Evolutionary conservation across 2,797 vertebrate genomes (phyloP).

Genomic region (Graptemys geographica): DNA sequence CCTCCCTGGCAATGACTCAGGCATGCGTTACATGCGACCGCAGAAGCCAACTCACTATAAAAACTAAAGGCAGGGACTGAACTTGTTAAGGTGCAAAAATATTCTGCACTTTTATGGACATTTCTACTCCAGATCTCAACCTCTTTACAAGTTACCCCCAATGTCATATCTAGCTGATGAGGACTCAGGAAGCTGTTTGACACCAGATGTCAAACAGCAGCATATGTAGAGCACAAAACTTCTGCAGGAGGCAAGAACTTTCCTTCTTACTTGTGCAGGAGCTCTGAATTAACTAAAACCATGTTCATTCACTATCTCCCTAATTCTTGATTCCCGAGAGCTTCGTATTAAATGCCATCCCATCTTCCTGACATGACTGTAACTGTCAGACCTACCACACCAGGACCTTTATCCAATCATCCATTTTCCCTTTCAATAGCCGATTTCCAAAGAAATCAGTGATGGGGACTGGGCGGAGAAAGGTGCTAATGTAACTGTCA

Average conservation of each 20-base stretch:
- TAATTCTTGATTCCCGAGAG: background rate
- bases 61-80: background rate
- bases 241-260: background rate
- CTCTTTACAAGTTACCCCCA: background rate
- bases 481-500: background rate
- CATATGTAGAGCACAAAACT: rapidly evolving
- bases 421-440: background rate
- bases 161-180: rapidly evolving
- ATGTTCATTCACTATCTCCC: background rate
- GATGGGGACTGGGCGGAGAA: background rate
- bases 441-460: background rate
- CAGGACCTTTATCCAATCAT: rapidly evolving
- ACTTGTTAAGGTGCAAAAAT: background rate
- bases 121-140: background rate
- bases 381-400: background rate
- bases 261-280: background rate
- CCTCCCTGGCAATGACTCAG: background rate
- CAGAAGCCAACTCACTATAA: background rate
- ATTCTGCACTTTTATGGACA: background rate
- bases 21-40: background rate
- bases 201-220: background rate
- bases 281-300: background rate
- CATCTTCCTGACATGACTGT: background rate
- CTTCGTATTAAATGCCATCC: rapidly evolving
- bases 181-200: background rate